Evolutionary conservation across 2,113 vertebrate species (phyloP), one percentile per base, ranked within the genome.

Genomic region (Alethe castanea): DNA sequence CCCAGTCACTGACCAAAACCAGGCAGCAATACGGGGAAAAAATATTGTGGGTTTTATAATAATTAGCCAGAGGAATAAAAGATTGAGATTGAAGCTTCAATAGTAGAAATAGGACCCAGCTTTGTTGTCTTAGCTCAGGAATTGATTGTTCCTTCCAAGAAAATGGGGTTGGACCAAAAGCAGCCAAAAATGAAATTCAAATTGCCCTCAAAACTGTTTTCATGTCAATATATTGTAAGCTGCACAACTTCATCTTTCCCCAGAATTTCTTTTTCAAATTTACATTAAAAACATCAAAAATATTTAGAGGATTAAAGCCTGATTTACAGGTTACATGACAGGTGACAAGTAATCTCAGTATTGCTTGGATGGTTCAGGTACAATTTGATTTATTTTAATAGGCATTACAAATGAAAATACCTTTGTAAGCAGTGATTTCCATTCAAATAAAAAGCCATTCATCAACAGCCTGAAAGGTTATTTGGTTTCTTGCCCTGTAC

Each of bases 381-480:
- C 2, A 64, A 52, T 4, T 36, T 65, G 25, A 9, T 47, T 67
- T 36, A 28, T 36, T 42, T 48, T 50, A 40, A 78, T 10, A 70
- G 33, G 25, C 18, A 42, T 59, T 54, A 62, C 15, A 70, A 44
- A 57, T 40, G 17, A 62, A 88, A 72, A 57, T 6, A 19, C 26
- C 26, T 88, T 48, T 72, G 45, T 19, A 77, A 88, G n/a, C 36
- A 82, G 42, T 14, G 36, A 48, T 57, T 86, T 77, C 42, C 33
- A 73, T 47, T 38, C 33, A 69, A 65, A 62, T 35, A 50, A 81
- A 94, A 70, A 71, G 26, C 14, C 40, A 70, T 92, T 94, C 77
- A 66, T 86, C 92, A 90, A 48, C 40, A 62, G 64, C 47, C 56
- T 81, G 86, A 83, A 54, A 89, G 86, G 20, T 56, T 85, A 67